Conservation (phyloP, 2,797 vertebrate species). For the Bryconaethiops microstoma region DNA sequence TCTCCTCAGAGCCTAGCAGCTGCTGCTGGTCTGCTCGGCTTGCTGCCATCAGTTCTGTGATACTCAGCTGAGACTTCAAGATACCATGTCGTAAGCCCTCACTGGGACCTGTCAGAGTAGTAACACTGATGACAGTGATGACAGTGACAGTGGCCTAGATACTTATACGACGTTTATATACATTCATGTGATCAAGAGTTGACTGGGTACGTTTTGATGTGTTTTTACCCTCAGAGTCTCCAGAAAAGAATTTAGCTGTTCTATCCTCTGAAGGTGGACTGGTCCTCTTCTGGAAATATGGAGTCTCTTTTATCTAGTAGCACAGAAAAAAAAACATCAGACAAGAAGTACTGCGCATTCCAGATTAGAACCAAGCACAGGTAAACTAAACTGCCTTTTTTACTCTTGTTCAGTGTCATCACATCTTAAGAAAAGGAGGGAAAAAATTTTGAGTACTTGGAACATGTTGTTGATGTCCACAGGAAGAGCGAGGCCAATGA, state of each 20-base stretch:
- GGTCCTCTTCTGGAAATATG: conserved; percentile 95
- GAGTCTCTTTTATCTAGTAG: conserved; percentile 87
- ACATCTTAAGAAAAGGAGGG: neutral
- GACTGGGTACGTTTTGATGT: conserved; percentile 26
- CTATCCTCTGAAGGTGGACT: conserved; percentile 88
- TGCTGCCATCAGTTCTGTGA: conserved; percentile 95
- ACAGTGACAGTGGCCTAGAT: neutral
- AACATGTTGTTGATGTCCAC: conserved; percentile 96
- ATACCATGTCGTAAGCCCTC: conserved; percentile 83
- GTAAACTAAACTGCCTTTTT: neutral
- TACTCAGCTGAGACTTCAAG: conserved; percentile 94
- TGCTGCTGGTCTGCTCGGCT: conserved; percentile 87
- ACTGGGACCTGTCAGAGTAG: conserved; percentile 65
- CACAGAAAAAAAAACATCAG: conserved; percentile 1
- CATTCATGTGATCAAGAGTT: conserved; percentile 9
- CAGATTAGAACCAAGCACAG: neutral
- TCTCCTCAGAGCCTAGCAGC: conserved; percentile 89
- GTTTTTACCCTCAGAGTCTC: conserved; percentile 87
- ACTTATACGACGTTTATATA: neutral
- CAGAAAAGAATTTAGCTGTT: conserved; percentile 81
- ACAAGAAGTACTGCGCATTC: neutral
- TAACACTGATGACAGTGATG: neutral
- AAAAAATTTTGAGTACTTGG: conserved; percentile 73
- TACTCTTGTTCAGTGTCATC: neutral
- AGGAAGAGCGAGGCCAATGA: conserved; percentile 94